Percentiles rank a stretch among this genome's conserved stretches.
These are phyloP conservation scores for Napeogenes inachia DNA, from an alignment of 2,888 invertebrate genomes.

Conservation along the genomic window DNA sequence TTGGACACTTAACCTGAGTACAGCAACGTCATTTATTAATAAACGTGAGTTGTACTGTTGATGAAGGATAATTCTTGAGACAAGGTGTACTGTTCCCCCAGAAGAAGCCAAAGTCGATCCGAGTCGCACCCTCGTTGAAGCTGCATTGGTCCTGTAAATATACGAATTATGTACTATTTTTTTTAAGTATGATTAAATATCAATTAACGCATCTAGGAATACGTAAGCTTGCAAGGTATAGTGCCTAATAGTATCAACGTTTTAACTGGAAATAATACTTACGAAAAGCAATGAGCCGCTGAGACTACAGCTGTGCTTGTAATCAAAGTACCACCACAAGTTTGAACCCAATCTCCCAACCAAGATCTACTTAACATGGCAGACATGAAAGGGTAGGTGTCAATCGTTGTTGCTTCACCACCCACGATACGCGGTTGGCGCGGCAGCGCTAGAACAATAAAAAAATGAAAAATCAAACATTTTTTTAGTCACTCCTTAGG, in stretches of 20 bases:
- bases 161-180: not conserved
- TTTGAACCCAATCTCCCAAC: not conserved
- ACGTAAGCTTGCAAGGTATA: not conserved
- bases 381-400: slow-evolving; percentile 51
- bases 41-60: not conserved
- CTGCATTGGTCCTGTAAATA: not conserved
- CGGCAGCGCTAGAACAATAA: slow-evolving; percentile 41
- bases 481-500: too few relatives aligned
- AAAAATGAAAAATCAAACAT: too few relatives aligned
- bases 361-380: slow-evolving; percentile 44
- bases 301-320: slow-evolving; percentile 36
- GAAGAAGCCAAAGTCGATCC: not conserved
- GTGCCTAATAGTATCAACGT: not conserved
- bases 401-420: slow-evolving; percentile 42
- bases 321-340: slow-evolving; percentile 31
- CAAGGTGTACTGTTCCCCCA: too few relatives aligned
- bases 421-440: slow-evolving; percentile 48
- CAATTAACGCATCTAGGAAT: not conserved
- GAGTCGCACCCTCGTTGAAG: not conserved
- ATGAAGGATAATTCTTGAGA: not conserved
- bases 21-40: not conserved
- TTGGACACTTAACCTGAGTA: not conserved
- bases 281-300: not conserved
- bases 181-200: not conserved
- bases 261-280: not conserved